Conservation (phyloP, 2,888 invertebrate genomes). For the Spialia ferax region DNA sequence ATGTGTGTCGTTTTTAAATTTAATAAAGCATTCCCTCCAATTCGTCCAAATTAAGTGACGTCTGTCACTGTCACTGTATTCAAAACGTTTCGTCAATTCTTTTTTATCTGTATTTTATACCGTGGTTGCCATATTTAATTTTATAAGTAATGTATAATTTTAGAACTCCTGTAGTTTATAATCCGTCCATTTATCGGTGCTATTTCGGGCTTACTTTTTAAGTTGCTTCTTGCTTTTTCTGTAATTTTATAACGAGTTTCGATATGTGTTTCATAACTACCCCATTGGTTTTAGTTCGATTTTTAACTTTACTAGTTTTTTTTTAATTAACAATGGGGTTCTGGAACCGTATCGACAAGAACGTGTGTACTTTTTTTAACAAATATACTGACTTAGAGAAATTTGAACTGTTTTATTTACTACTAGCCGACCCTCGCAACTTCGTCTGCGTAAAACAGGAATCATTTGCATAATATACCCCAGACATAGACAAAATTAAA, state of each 20-base stretch:
- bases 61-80: slow-evolving; percentile 2
- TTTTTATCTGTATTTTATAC: slow-evolving; percentile 43
- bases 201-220: slow-evolving; percentile 56
- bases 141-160: slow-evolving; percentile 34
- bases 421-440: too few species aligned
- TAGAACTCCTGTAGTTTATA: slow-evolving; percentile 56
- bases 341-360: slow-evolving; percentile 79
- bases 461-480: too few species aligned
- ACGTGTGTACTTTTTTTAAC: slow-evolving; percentile 76
- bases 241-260: slow-evolving; percentile 66
- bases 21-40: background rate
- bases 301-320: slow-evolving; percentile 61
- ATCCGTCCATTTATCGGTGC: slow-evolving; percentile 77
- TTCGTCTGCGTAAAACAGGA: too few species aligned
- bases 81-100: slow-evolving; percentile 20
- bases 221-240: slow-evolving; percentile 49
- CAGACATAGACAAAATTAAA: too few species aligned
- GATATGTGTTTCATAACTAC: slow-evolving; percentile 83
- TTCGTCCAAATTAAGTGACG: background rate
- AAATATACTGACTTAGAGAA: slow-evolving; percentile 80
- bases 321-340: slow-evolving; percentile 78
- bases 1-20: background rate
- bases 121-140: slow-evolving; percentile 78
- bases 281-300: slow-evolving; percentile 69
- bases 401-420: slow-evolving; percentile 56